Evolutionary conservation across 2,797 vertebrate genomes (phyloP), one percentile per base, ranked within the genome.

Genomic region (Poeciliopsis infans): DNA sequence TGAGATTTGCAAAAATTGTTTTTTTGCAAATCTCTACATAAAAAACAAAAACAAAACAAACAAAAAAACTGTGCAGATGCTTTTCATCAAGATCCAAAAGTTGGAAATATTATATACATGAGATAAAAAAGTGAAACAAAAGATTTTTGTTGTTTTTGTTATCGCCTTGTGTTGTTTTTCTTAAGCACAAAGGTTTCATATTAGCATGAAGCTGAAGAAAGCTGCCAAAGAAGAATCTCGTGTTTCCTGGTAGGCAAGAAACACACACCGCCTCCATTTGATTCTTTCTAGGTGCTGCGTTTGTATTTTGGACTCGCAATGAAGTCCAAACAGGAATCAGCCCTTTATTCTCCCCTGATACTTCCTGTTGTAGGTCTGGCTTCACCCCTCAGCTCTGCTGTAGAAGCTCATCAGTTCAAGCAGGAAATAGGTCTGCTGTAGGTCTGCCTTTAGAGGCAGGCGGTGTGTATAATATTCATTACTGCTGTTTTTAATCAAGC

Each of bases 181-280:
- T 82, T 66, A 45, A 77, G 72, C 73, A 80, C 47, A 53, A 57
- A 79, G 75, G 84, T 75, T 75, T 66, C 47, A 61, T 8, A 46
- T 82, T 61, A 57, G 74, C 79, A 77, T 88, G 55, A 75, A 82
- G 69, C 80, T 83, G 76, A 79, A 89, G 72, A 0, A 76, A 78
- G 69, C 84, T 46, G 77, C 57, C 49, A 55, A 79, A 84, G 83
- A 83, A 70, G 80, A 31, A 77, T 74, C 23, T 57, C 68, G 69
- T 51, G 75, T 47, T 91, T 90, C 76, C 90, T 87, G 78, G 16
- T 82, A 61, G 69, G 76, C 85, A 91, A 86, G 85, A 87, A 86
- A 74, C 72, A 31, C 76, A 33, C 76, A 13, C 33, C 6, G 61
- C 75, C 77, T 79, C 77, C 55, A 45, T 66, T 47, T 1, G n/a